Conservation (phyloP, 2,888 invertebrate species). For the Clitarchus hookeri region DNA sequence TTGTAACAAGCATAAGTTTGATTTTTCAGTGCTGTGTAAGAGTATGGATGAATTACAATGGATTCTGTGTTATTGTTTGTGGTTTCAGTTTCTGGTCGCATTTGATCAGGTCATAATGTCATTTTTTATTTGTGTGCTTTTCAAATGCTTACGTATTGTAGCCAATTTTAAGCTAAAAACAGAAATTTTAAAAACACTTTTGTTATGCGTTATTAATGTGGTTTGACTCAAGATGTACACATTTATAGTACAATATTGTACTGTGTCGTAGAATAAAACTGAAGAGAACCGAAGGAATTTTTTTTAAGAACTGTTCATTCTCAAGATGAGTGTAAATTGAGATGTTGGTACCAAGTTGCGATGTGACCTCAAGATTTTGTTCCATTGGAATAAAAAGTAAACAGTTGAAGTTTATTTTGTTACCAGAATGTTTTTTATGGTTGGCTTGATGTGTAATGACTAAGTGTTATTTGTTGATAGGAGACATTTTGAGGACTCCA, state of each 20-base stretch:
- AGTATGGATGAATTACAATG: neutral
- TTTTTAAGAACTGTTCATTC: neutral
- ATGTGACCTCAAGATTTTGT: conserved; percentile 10
- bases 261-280: neutral
- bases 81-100: neutral
- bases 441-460: neutral
- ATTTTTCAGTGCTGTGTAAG: neutral
- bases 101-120: neutral
- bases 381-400: neutral
- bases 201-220: neutral
- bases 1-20: neutral
- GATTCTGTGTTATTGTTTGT: neutral
- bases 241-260: neutral
- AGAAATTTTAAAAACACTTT: neutral
- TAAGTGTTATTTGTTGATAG: conserved; percentile 25
- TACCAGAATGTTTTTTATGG: conserved; percentile 14
- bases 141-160: neutral
- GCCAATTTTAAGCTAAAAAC: neutral
- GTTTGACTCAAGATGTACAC: neutral
- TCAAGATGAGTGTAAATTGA: neutral
- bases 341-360: neutral
- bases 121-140: neutral
- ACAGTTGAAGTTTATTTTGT: neutral
- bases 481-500: conserved; percentile 8
- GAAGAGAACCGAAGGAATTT: neutral